These are phyloP conservation scores for Perca flavescens DNA, from an alignment of 2,113 vertebrate species.

Conservation along the genomic window DNA sequence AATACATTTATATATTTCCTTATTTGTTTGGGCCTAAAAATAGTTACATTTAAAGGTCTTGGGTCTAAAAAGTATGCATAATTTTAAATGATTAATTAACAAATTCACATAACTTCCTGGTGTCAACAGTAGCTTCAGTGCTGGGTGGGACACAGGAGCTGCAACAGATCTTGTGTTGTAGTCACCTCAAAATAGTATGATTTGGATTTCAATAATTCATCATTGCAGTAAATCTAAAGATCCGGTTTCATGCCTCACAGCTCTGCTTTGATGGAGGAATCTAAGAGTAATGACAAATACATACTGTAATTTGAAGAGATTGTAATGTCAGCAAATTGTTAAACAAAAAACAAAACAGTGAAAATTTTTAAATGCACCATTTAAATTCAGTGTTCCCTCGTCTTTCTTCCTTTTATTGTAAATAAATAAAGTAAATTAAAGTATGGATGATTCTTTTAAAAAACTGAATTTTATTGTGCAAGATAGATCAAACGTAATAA, in stretches of 20 bases:
- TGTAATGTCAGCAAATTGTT: too few relatives aligned
- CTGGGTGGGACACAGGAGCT: background rate
- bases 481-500: slow-evolving; percentile 15
- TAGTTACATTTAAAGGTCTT: background rate
- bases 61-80: background rate
- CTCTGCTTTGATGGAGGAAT: slow-evolving; percentile 26
- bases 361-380: background rate
- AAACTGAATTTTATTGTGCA: slow-evolving; percentile 1
- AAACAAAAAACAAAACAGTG: background rate
- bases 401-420: background rate
- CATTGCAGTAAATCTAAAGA: background rate
- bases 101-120: background rate
- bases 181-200: background rate
- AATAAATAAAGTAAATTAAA: background rate
- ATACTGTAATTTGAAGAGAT: background rate
- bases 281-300: background rate
- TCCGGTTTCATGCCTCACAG: background rate
- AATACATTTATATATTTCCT: background rate
- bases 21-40: background rate
- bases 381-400: background rate
- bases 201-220: background rate
- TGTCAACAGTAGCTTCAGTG: too few relatives aligned
- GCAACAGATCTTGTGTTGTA: background rate
- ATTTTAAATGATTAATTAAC: background rate
- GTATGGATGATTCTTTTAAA: background rate